Evolutionary conservation across 2,797 vertebrate species (phyloP), one percentile per base, ranked within the genome.

Genomic region (Columba guinea): DNA sequence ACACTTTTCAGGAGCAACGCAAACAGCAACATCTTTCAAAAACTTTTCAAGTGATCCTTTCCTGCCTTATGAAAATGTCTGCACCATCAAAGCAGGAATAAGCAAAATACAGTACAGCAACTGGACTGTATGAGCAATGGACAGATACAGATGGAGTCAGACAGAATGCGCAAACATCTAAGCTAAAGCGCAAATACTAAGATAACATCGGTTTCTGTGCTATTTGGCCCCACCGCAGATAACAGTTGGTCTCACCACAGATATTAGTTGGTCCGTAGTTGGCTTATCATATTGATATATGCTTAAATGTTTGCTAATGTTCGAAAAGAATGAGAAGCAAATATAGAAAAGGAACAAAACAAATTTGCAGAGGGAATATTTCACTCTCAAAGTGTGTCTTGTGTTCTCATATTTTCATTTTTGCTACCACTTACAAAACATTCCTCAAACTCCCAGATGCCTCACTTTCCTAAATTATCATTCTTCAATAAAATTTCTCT

Each of bases 321-420:
- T 70, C 34, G 41, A 75, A 87, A 94, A 79, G 34, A 93, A 93
- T 46, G 22, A 84, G 55, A 89, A 59, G 19, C 10, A 91, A 79
- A 76, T 51, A 48, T 2, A 51, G 67, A 48, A 82, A 65, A 71
- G 28, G 82, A 89, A 28, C 18, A 65, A 56, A 81, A 19, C 5
- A 73, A n/a, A 68, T 76, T 82, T 85, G 17, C 41, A 14, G 23
- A 82, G 24, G 14, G 11, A 58, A n/a, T 65, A 73, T 60, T 79
- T 87, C 49, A 28, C 55, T 84, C 55, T 85, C 51, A 55, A 59
- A 53, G 12, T 20, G 23, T 46, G 2, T 20, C 27, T 69, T 24
- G 10, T 49, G 32, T 68, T 87, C 60, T 59, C 18, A 5, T 63
- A 53, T 71, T 87, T 92, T 68, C 4, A 37, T 49, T 89, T 89